Conservation (phyloP, 2,888 invertebrate genomes). For the Aproaerema taeniolella region DNA sequence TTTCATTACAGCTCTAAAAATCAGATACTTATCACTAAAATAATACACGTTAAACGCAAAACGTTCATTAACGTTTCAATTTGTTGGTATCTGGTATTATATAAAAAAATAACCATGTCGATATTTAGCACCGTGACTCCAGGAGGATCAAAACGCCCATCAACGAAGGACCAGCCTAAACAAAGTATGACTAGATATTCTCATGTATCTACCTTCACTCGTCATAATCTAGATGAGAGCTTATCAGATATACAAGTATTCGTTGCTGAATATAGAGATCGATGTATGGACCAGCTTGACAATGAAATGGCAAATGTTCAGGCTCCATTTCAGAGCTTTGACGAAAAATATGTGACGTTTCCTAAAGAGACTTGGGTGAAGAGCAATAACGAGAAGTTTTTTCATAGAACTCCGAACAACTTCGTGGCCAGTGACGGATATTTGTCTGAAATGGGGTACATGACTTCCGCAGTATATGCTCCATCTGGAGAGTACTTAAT, state of each 20-base stretch:
- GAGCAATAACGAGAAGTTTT: slow-evolving; percentile 46
- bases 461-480: slow-evolving; percentile 52
- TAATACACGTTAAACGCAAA: too few relatives aligned
- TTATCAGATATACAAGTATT: slow-evolving; percentile 48
- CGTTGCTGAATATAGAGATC: slow-evolving; percentile 42
- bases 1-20: too few relatives aligned
- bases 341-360: slow-evolving; percentile 31
- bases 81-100: too few relatives aligned
- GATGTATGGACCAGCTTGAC: slow-evolving; percentile 40
- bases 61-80: too few relatives aligned
- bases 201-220: slow-evolving; percentile 37
- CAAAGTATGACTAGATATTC: slow-evolving; percentile 9
- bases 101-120: too few relatives aligned
- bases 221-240: slow-evolving; percentile 38
- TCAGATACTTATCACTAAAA: too few relatives aligned
- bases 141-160: too few relatives aligned
- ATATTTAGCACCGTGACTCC: too few relatives aligned
- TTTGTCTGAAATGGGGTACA: slow-evolving; percentile 46
- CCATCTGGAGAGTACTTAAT: slow-evolving; percentile 58
- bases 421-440: slow-evolving; percentile 32
- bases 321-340: slow-evolving; percentile 44
- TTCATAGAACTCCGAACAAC: slow-evolving; percentile 46
- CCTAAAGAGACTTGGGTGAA: slow-evolving; percentile 39
- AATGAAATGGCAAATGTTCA: slow-evolving; percentile 29
- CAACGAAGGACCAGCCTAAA: too few relatives aligned